Conservation (phyloP, 2,113 vertebrate species). For the Brevimyrus niger region DNA sequence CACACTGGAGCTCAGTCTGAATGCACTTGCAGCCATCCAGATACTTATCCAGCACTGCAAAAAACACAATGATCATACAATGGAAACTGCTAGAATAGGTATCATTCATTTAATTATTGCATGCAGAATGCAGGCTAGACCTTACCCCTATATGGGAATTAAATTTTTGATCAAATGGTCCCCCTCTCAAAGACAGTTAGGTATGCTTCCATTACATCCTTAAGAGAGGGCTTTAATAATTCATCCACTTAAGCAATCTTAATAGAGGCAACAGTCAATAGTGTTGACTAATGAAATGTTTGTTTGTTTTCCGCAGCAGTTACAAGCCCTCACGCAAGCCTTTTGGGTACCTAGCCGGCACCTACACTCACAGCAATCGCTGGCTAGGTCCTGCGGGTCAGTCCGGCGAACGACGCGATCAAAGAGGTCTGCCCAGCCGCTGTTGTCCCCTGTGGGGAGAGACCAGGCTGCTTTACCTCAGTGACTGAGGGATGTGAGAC, state of each 20-base stretch:
- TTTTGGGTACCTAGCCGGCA: neutral
- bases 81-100: neutral
- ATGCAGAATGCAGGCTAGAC: neutral
- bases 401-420: conserved; percentile 39
- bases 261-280: neutral
- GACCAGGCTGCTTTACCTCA: neutral
- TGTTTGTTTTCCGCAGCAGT: neutral
- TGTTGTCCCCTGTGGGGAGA: conserved; percentile 43
- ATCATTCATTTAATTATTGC: neutral
- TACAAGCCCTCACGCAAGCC: neutral
- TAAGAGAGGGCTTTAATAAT: neutral
- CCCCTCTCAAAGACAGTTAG: neutral
- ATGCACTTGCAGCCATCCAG: conserved; percentile 39
- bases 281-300: neutral
- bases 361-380: conserved; percentile 54
- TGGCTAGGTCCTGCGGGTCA: conserved; percentile 36
- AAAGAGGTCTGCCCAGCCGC: conserved; percentile 44
- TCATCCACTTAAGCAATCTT: neutral
- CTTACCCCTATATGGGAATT: neutral
- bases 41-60: conserved; percentile 34
- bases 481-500: neutral
- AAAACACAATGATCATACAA: neutral
- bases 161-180: neutral
- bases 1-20: conserved; percentile 43
- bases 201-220: neutral